Evolutionary conservation across 2,113 vertebrate genomes (phyloP), one percentile per base, ranked within the genome.

Genomic region (Arizona elegans): DNA sequence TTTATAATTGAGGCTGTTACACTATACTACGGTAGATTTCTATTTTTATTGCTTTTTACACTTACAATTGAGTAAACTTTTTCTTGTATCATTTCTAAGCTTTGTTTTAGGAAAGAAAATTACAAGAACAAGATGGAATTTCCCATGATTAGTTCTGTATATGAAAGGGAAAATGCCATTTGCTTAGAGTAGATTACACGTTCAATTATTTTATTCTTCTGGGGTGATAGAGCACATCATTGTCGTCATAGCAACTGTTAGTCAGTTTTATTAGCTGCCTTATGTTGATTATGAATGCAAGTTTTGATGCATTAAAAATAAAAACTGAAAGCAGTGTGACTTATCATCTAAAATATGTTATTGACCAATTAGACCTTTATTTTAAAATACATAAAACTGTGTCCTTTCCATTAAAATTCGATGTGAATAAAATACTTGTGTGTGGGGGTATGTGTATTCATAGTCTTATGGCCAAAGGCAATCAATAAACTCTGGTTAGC

Each of bases 191-290:
- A 97, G 97, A 98, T 98, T 98, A 95, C 94, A 96, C 93, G 96
- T 96, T 97, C 95, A 94, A 97, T 97, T 97, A 95, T 95, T 92
- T 89, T 89, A 95, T 95, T 88, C 96, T 96, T 90, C 92, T 96
- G 93, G 95, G 96, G 96, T 95, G 95, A 96, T 92, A 96, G 92
- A 94, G 33, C 92, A 96, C 93, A 96, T 97, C 96, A 92, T 81
- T 92, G 98, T 98, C 98, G 97, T 97, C 96, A 97, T 98, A 97
- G 98, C 96, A 98, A 98, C 98, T 55, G 93, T 0, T 93, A 94
- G 97, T 97, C 95, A 95, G 93, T 97, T 97, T 97, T 96, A 95
- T 96, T 97, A 97, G 95, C 96, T 96, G 95, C 95, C 94, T 97
- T 97, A 97, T 97, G 96, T 97, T 96, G 96, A 97, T 97, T 98